phyloP scores from a whole-genome alignment of 2,113 vertebrate genomes.

The Oryzias melastigma region DNA sequence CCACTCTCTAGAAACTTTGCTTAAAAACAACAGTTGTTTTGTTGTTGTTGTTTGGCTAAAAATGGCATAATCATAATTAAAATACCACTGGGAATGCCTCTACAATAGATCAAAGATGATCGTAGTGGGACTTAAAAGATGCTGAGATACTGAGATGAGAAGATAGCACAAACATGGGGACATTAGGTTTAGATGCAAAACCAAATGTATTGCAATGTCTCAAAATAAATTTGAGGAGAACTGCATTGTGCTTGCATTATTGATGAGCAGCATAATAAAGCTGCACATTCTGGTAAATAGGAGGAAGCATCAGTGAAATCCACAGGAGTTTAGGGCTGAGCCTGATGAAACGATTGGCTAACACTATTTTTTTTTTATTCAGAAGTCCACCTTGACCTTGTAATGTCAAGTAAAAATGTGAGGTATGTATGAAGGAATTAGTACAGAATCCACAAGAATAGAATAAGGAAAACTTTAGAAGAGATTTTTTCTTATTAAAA shows the following conservation, averaged over 20 bases:
- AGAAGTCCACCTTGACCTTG: constrained; percentile 24
- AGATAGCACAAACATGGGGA: constrained; percentile 53
- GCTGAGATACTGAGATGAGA: constrained; percentile 46
- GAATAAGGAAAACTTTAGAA: background rate
- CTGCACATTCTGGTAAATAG: constrained; percentile 39
- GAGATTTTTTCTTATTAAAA: background rate
- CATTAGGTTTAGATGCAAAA: constrained; percentile 46
- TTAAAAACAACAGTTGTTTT: too few relatives aligned
- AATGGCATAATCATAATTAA: too few relatives aligned
- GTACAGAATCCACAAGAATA: background rate
- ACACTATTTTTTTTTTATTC: constrained; percentile 39
- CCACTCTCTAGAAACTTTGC: too few relatives aligned
- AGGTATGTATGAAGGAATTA: background rate
- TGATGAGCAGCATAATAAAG: constrained; percentile 62
- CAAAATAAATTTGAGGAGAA: constrained; percentile 48
- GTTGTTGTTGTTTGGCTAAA: too few relatives aligned
- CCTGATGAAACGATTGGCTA: constrained; percentile 49
- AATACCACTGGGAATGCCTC: too few relatives aligned
- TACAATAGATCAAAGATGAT: too few relatives aligned
- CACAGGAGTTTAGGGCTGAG: constrained; percentile 3
- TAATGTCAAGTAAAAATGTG: background rate
- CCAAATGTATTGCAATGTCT: constrained; percentile 22
- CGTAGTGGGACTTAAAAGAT: constrained; percentile 7
- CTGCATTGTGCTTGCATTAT: constrained; percentile 40
- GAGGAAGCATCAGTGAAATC: constrained; percentile 7